These are phyloP conservation scores for Dendroctonus valens DNA, from an alignment of 1,140 invertebrate species.

Conservation along the genomic window DNA sequence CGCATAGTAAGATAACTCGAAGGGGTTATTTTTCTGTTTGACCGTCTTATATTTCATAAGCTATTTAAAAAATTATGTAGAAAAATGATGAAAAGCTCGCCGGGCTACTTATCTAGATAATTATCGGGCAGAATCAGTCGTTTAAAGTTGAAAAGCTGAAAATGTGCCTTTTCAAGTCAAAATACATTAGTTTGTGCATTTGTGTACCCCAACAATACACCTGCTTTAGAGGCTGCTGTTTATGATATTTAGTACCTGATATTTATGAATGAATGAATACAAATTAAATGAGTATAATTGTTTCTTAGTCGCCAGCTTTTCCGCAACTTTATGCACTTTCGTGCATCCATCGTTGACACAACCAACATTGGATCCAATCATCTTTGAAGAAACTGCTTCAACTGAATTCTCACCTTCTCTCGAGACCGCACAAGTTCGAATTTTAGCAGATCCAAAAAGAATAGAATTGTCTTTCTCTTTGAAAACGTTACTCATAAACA, in stretches of 20 bases:
- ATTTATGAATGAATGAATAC: no score
- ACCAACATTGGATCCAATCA: no score
- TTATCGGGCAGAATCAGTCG: conserved; percentile 17
- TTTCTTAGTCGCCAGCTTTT: no score
- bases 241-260: not conserved
- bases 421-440: no score
- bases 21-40: conserved; percentile 32
- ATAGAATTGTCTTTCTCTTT: no score
- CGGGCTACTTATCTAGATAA: conserved; percentile 21
- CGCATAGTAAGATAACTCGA: conserved; percentile 19
- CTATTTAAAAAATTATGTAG: conserved; percentile 15
- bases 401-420: no score
- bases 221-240: conserved; percentile 3
- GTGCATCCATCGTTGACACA: no score
- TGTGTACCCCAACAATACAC: not conserved
- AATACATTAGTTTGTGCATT: conserved; percentile 17
- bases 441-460: no score
- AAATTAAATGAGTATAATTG: no score
- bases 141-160: conserved; percentile 22
- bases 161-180: conserved; percentile 17
- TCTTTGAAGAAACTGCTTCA: no score
- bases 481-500: no score
- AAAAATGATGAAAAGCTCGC: conserved; percentile 22
- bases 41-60: conserved; percentile 34
- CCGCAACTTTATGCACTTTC: no score